Evolutionary conservation across 2,113 vertebrate genomes (phyloP).

Genomic region (Coreoperca whiteheadi): DNA sequence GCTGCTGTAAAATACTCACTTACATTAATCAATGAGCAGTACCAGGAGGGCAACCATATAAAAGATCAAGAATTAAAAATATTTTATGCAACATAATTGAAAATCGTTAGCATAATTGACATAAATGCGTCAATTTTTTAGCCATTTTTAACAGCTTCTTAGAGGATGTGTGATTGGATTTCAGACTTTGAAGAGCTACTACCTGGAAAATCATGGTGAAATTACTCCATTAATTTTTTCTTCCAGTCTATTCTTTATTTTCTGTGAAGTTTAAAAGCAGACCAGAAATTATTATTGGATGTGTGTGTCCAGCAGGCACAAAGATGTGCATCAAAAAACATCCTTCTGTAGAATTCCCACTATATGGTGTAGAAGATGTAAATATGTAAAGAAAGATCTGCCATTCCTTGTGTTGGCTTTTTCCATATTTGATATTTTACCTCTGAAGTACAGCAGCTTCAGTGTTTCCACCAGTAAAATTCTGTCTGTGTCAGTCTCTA

Average conservation of each 20-base stretch:
- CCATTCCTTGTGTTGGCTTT: slow-evolving; percentile 1
- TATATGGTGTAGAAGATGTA: slow-evolving; percentile 9
- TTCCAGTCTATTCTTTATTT: not conserved
- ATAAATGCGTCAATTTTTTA: not conserved
- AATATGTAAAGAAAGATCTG: slow-evolving; percentile 24
- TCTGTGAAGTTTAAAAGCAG: not conserved
- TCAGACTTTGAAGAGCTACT: not conserved
- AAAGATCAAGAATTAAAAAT: not conserved
- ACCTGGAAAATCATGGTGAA: slow-evolving; percentile 1
- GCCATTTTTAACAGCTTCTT: slow-evolving; percentile 3
- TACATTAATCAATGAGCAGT: not conserved
- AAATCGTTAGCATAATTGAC: slow-evolving; percentile 19
- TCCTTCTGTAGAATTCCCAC: not conserved
- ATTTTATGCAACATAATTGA: not conserved
- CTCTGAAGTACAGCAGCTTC: slow-evolving; percentile 24
- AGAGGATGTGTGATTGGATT: slow-evolving; percentile 26
- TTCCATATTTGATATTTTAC: slow-evolving; percentile 20
- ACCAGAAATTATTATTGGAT: not conserved
- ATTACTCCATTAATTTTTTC: not conserved
- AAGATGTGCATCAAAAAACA: not conserved
- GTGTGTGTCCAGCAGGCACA: not conserved
- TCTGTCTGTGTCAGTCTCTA: not conserved
- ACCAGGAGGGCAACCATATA: not conserved
- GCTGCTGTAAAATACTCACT: not conserved
- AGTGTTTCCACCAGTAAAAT: slow-evolving; percentile 10